Percentiles rank a stretch among this genome's conserved stretches.
Conservation (phyloP, 2,113 vertebrate species). For the Anolis carolinensis region DNA sequence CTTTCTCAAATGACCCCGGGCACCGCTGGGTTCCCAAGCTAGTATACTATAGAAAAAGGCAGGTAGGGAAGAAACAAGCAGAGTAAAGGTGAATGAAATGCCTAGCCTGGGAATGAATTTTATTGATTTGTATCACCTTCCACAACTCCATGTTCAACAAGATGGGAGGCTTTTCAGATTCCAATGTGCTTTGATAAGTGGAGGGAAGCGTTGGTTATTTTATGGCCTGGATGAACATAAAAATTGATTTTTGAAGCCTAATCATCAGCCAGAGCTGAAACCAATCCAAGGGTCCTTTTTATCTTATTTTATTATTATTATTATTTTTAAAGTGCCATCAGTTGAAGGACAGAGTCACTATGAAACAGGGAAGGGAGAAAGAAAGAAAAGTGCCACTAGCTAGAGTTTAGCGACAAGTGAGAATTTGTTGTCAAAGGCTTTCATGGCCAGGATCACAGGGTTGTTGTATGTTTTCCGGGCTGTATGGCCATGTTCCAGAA, state of each 20-base stretch:
- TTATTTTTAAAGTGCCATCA: background rate
- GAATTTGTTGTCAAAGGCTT: too few species aligned
- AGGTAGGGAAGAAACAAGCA: too few species aligned
- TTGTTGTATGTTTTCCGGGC: too few species aligned
- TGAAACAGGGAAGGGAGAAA: too few species aligned
- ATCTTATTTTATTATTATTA: background rate
- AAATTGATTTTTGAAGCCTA: background rate
- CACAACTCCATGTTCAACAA: background rate
- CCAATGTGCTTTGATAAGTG: constrained; percentile 17
- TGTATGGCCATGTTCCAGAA: too few species aligned
- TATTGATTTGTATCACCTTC: background rate
- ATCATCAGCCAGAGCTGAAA: constrained; percentile 7
- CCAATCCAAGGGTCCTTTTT: background rate
- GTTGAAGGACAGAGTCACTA: background rate
- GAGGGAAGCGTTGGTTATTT: constrained; percentile 7
- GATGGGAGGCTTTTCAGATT: background rate
- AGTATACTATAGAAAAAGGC: background rate
- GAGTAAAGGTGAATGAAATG: background rate
- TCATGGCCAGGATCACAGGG: too few species aligned
- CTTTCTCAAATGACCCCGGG: too few species aligned
- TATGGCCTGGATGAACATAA: constrained; percentile 14
- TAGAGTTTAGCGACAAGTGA: background rate
- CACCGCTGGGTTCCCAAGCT: too few species aligned
- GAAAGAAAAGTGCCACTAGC: background rate
- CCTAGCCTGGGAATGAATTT: background rate